Evolutionary conservation across 2,113 vertebrate genomes (phyloP).

Genomic region (Phoxinus phoxinus): DNA sequence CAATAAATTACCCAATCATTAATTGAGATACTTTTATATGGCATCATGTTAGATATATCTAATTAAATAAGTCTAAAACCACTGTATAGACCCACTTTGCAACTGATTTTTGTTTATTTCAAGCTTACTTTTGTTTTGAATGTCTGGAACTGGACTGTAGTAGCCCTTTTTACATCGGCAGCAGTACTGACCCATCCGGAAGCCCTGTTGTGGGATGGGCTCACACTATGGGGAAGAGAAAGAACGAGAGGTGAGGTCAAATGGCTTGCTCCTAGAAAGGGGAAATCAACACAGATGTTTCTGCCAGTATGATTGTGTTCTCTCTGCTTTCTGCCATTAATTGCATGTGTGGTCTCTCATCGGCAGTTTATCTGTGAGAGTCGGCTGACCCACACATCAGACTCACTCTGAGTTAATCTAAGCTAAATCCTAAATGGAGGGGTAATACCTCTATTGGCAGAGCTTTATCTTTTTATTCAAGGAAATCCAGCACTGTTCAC

Average conservation of each 20-base stretch:
- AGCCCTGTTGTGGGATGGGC: slow-evolving; percentile 80
- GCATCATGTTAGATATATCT: not conserved
- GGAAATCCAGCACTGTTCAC: slow-evolving; percentile 59
- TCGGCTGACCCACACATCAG: slow-evolving; percentile 46
- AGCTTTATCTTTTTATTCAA: slow-evolving; percentile 68
- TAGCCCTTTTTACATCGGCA: slow-evolving; percentile 90
- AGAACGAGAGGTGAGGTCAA: slow-evolving; percentile 15
- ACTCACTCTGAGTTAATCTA: slow-evolving; percentile 73
- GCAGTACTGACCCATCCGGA: slow-evolving; percentile 88
- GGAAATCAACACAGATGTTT: not conserved
- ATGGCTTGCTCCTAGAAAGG: not conserved
- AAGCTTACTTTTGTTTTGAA: slow-evolving; percentile 61
- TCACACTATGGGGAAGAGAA: slow-evolving; percentile 78
- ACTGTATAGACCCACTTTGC: not conserved
- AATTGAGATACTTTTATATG: not conserved
- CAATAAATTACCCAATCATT: not conserved
- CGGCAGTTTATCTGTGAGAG: slow-evolving; percentile 23
- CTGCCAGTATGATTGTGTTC: slow-evolving; percentile 1
- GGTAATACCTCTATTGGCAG: slow-evolving; percentile 71
- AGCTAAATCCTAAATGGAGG: slow-evolving; percentile 79
- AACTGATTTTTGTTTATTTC: not conserved
- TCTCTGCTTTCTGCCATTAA: slow-evolving; percentile 30
- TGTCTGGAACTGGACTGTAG: slow-evolving; percentile 70
- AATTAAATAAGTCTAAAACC: not conserved
- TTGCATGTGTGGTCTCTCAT: slow-evolving; percentile 34